Base-by-base conservation (phyloP, 1,140 invertebrate genomes). In the Cotesia chilonis region DNA sequence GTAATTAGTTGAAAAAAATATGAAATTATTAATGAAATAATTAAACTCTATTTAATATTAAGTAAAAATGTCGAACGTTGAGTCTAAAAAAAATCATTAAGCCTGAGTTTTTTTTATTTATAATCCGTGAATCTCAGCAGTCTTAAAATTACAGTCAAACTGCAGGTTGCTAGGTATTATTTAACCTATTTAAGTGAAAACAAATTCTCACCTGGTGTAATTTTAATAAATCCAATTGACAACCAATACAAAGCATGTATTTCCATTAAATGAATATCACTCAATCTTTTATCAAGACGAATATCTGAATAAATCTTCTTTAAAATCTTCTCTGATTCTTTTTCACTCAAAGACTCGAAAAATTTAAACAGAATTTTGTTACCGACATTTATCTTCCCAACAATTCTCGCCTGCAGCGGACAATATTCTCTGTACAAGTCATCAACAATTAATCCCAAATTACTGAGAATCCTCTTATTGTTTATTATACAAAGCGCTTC, bases 221-320 rank as follows among this genome's bases (percentile, higher is more conserved):
- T 41, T 28, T 9, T 20, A 2, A 72, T 72, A 4, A n/a, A 67
- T 37, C 57, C 55, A 5, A 60, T 2, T n/a, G 35, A 1, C 0
- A 68, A 1, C 71, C 71, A 72, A 54, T 72, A 72, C 9, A 72
- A 38, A 4, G 71, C 71, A 63, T 72, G 71, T 52, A 61, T 36
- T 52, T 72, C 71, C 41, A 63, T 9, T 35, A 59, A 5, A 63
- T 61, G 17, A 4, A 52, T 41, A 17, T 67, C 14, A 10, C 54
- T 60, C 4, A 68, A 5, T 41, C 41, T 14, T 38, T 47, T 12
- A 51, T 59, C 41, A 0, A n/a, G 5, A 51, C 9, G 3, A 68
- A 72, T 68, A 9, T 60, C 38, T 60, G 35, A 35, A 17, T 72
- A 72, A 72, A 72, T 63, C n/a, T 5, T 36, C 17, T 38, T 52